Evolutionary conservation across 2,888 invertebrate species (phyloP), one percentile per base, ranked within the genome.

Genomic region (Protodeltote pygarga): DNA sequence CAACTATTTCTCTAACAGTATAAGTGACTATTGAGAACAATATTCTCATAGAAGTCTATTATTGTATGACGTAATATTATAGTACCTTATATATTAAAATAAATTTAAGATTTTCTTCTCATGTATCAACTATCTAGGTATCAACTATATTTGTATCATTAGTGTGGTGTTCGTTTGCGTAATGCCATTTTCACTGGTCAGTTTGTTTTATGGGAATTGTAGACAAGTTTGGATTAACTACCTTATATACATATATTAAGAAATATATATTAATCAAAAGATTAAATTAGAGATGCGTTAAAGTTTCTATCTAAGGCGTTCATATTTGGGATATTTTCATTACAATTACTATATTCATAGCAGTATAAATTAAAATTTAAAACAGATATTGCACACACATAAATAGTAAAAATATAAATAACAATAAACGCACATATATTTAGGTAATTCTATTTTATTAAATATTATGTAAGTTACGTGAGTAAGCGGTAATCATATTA

Each of bases 141-240:
- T 77, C 72, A 76, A 69, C 80, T 85, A 87, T 80, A 80, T 78
- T 86, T 85, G 79, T 88, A 84, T 82, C 66, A 79, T 83, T 86
- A 86, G 73, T 81, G 80, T 92, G 92, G 92, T 92, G 92, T 92
- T 92, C 92, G 79, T 89, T 90, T 77, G 87, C 78, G 74, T 71
- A 62, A 61, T 83, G 90, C 65, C 92, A 85, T 84, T 91, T 92
- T 92, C 88, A 84, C 81, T 71, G 79, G 76, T 66, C 71, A 58
- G 66, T 70, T 64, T 51, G 52, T 65, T 65, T 47, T 71, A 66
- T 77, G 69, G 75, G 71, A 76, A 78, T 79, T 79, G 66, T 69
- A 67, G 68, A 67, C 3, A 37, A 28, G n/a, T n/a, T n/a, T n/a
- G n/a, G n/a, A n/a, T n/a, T n/a, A n/a, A n/a, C 2, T 13, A 10